Evolutionary conservation across 2,888 invertebrate species (phyloP).

Genomic region (Heliconius sara): DNA sequence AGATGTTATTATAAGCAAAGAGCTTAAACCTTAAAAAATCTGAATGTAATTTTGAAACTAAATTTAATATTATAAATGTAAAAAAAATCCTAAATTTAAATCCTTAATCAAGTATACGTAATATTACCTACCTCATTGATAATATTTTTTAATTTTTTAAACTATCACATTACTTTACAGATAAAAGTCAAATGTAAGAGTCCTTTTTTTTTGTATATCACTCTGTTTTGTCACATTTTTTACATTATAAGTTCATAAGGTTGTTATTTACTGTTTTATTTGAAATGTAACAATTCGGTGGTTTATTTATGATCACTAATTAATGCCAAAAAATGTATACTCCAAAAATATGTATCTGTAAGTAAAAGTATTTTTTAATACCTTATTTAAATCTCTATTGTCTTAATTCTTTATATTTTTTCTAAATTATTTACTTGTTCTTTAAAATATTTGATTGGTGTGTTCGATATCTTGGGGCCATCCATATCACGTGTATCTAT

Average conservation of each 20-base stretch:
- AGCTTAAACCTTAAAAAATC: slow-evolving; percentile 21
- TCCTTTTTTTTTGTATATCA: background rate
- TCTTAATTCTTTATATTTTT: background rate
- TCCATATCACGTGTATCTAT: too few relatives aligned
- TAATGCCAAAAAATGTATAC: background rate
- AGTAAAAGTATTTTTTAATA: background rate
- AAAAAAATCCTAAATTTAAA: slow-evolving; percentile 10
- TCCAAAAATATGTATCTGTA: background rate
- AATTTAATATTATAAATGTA: slow-evolving; percentile 12
- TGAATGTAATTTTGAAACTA: slow-evolving; percentile 7
- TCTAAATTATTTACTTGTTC: slow-evolving; percentile 56
- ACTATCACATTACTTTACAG: background rate
- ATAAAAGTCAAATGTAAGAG: background rate
- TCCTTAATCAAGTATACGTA: slow-evolving; percentile 21
- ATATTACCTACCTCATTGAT: slow-evolving; percentile 35
- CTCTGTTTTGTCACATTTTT: background rate
- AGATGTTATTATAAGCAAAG: slow-evolving; percentile 20
- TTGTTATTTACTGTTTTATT: background rate
- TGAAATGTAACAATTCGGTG: background rate
- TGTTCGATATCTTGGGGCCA: slow-evolving; percentile 32
- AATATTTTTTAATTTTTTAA: slow-evolving; percentile 7
- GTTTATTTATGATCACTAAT: background rate
- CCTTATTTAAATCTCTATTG: background rate
- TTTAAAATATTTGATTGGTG: slow-evolving; percentile 50
- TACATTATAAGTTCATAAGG: background rate